phyloP scores from a whole-genome alignment of 2,797 vertebrate species.

The Silurus aristotelis region DNA sequence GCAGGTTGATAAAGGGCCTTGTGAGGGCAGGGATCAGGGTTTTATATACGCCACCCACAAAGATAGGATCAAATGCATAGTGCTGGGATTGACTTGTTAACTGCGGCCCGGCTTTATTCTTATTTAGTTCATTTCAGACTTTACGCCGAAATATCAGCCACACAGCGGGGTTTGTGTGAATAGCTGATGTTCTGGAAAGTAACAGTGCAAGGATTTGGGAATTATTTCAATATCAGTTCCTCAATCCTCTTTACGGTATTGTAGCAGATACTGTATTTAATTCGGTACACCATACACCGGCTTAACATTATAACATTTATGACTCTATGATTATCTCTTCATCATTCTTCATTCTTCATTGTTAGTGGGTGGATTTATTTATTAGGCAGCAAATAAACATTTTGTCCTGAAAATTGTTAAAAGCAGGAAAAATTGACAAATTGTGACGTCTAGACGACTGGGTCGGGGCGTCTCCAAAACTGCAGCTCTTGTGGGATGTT shows the following conservation, averaged over 20 bases:
- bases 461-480: no score
- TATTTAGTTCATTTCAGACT: background rate
- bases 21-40: constrained; percentile 64
- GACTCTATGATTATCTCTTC: no score
- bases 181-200: background rate
- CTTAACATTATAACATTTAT: no score
- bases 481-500: no score
- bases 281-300: background rate
- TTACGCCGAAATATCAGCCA: background rate
- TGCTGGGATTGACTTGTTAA: constrained; percentile 31
- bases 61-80: constrained; percentile 36
- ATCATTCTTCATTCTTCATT: no score
- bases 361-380: no score
- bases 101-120: background rate
- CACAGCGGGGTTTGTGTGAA: background rate
- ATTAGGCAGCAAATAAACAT: no score
- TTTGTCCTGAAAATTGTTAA: no score
- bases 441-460: no score
- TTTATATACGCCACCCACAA: constrained; percentile 55
- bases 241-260: background rate
- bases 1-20: constrained; percentile 78
- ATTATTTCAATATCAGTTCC: background rate
- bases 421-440: no score
- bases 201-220: background rate
- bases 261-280: background rate